Percentiles rank a stretch among this genome's conserved stretches.
Evolutionary conservation across 2,113 vertebrate genomes (phyloP).

Genomic region (Forbesichthys agassizii): DNA sequence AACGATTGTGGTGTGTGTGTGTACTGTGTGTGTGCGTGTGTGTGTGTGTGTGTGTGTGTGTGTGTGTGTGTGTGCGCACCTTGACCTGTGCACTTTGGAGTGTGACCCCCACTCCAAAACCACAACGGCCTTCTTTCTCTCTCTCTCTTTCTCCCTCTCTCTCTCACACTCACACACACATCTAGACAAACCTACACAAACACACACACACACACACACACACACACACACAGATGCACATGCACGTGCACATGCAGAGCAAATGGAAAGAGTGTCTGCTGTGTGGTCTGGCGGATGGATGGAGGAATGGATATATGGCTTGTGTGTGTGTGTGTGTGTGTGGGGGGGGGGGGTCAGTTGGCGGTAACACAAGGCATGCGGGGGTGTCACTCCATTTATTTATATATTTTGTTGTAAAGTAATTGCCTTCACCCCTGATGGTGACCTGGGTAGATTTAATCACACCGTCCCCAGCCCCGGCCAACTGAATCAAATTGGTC

Average conservation of each 20-base stretch:
- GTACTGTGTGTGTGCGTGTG: constrained; percentile 7
- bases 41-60: constrained; percentile 4
- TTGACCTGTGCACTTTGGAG: too few species aligned
- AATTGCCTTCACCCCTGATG: constrained; percentile 80
- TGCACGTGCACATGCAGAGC: background rate
- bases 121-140: too few species aligned
- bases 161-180: too few species aligned
- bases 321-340: constrained; percentile 2
- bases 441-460: constrained; percentile 82
- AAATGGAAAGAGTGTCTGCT: constrained; percentile 41
- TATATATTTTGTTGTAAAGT: constrained; percentile 75
- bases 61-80: constrained; percentile 3
- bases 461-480: constrained; percentile 68
- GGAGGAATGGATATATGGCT: background rate
- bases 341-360: constrained; percentile 1
- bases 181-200: too few species aligned
- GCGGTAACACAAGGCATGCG: constrained; percentile 38
- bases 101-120: too few species aligned
- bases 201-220: constrained; percentile 69
- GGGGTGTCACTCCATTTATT: constrained; percentile 69
- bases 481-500: constrained; percentile 79
- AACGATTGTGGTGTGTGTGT: background rate
- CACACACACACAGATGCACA: constrained; percentile 37
- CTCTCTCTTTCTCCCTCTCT: too few species aligned
- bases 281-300: constrained; percentile 3